Base-by-base conservation (phyloP, 2,113 vertebrate genomes). In the Urocitellus parryii region DNA sequence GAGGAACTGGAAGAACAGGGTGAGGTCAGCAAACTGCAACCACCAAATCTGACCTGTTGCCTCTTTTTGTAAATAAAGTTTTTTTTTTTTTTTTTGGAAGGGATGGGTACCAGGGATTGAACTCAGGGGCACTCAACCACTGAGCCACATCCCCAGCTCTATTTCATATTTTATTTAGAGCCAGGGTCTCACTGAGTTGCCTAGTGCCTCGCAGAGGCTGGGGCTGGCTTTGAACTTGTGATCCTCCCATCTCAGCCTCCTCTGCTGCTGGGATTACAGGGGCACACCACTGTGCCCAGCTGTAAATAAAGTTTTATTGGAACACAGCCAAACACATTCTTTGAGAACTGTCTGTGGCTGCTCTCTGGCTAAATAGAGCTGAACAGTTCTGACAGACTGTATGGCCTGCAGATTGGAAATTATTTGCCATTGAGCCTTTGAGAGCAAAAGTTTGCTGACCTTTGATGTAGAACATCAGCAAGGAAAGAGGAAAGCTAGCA, bases 251-350 rank as follows among this genome's bases (percentile, higher is more conserved):
- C 48, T 51, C 48, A 51, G 48, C 48, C 48, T 51, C 12, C 48
- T 51, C 10, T 51, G 48, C 48, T 51, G 48, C 12, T 51, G 48
- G 48, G 48, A 51, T 51, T 51, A 51, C 48, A 51, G 48, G 48
- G 2, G 10, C 12, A 10, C 48, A 51, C 48, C 48, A 51, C 48
- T 3, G 48, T 13, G 48, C 48, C 48, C 48, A 51, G 12, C 10
- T 39, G 48, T 87, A 45, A 67, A 89, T 86, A 58, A 90, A 83
- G 91, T 74, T 83, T 82, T 82, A 95, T 51, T 78, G 85, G 56
- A 56, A 61, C 78, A 29, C 0, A 79, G 80, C 18, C 70, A 63
- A 63, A 48, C 39, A 63, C 51, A 42, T 48, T 68, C 29, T 70
- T 51, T 86, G 5, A 24, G 14, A 25, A 27, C 8, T 11, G 0